These are phyloP conservation scores for Coptotermes formosanus DNA, from an alignment of 1,140 invertebrate genomes.

Conservation along the genomic window DNA sequence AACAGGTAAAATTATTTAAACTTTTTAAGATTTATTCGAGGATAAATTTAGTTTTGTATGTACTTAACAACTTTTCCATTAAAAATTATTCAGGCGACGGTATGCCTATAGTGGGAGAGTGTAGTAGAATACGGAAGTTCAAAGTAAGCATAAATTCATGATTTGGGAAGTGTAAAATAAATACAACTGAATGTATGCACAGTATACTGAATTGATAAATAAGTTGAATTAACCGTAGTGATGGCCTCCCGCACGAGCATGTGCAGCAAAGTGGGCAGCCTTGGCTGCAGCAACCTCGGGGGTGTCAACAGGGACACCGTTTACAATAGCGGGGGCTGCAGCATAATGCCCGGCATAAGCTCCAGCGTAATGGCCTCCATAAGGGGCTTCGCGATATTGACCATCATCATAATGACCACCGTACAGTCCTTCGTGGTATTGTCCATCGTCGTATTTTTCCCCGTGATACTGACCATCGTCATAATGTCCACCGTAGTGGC, in stretches of 20 bases:
- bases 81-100: no score
- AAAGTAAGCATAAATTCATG: no score
- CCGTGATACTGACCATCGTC: background rate
- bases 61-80: no score
- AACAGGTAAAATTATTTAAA: no score
- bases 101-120: no score
- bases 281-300: conserved; percentile 42
- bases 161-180: background rate
- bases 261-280: conserved; percentile 40
- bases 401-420: background rate
- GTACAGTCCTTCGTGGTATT: background rate
- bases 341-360: background rate
- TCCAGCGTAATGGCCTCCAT: background rate
- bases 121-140: no score
- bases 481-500: background rate
- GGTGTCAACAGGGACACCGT: conserved; percentile 39
- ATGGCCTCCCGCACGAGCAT: conserved; percentile 30
- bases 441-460: background rate
- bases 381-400: background rate
- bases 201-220: background rate
- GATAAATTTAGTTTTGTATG: no score
- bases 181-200: background rate
- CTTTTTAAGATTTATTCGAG: no score
- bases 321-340: conserved; percentile 34
- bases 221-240: background rate